Evolutionary conservation across 1,140 invertebrate species (phyloP).

Genomic region (Hypsibius dujardini): DNA sequence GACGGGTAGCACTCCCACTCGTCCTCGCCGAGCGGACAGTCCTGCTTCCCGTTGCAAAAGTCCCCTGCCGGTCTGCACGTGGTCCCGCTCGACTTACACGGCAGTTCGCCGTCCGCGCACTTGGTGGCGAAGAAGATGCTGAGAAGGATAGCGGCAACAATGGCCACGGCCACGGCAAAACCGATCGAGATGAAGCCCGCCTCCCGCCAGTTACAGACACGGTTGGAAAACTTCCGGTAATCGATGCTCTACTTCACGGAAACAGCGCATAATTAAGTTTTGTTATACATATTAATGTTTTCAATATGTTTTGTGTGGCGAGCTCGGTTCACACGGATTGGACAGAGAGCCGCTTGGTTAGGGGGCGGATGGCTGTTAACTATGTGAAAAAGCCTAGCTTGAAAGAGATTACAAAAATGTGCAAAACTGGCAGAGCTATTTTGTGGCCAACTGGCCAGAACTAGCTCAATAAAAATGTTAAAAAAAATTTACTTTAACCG

Average conservation of each 20-base stretch:
- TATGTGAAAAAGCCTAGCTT: neutral
- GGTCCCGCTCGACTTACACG: neutral
- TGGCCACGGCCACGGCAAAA: neutral
- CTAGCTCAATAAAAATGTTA: no score
- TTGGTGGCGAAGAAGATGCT: neutral
- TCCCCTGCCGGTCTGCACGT: neutral
- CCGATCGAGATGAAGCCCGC: neutral
- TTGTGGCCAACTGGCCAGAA: no score
- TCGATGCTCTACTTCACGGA: neutral
- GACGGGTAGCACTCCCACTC: neutral
- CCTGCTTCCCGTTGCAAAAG: neutral
- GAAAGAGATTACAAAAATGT: neutral
- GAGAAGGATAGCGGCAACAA: neutral
- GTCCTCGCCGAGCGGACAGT: conserved; percentile 3
- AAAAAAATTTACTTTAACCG: no score
- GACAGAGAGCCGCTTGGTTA: no score
- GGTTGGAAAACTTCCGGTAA: conserved; percentile 14
- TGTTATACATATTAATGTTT: neutral
- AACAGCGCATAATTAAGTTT: neutral
- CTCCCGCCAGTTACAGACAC: neutral
- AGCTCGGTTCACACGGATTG: no score
- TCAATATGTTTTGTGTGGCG: neutral
- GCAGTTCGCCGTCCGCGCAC: neutral
- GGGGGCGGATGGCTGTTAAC: no score
- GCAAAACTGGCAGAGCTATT: neutral